Evolutionary conservation across 2,888 invertebrate genomes (phyloP), one percentile per base, ranked within the genome.

Genomic region (Hanleya hanleyi): DNA sequence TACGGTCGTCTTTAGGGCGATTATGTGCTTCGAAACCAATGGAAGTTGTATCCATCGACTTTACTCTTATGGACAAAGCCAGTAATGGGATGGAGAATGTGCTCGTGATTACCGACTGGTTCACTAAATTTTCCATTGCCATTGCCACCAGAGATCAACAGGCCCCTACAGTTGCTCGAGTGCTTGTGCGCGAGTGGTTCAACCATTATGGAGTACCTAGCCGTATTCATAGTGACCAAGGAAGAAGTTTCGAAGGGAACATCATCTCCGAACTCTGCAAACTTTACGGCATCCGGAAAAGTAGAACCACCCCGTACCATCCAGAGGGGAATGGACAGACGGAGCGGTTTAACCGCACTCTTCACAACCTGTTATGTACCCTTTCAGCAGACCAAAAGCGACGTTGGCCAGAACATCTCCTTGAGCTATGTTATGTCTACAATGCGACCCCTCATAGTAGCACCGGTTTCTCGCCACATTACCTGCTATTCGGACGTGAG

Each of bases 271-370:
- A n/a, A n/a, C n/a, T n/a, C n/a, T n/a, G n/a, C n/a, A n/a, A n/a
- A n/a, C n/a, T n/a, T n/a, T n/a, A n/a, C n/a, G n/a, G n/a, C n/a
- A n/a, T n/a, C n/a, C n/a, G n/a, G n/a, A n/a, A n/a, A n/a, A n/a
- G n/a, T n/a, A n/a, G 64, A 7, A 74, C 76, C n/a, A 76, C 67
- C 5, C 70, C 73, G n/a, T 76, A 76, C 38, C 74, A 74, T 32
- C 72, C 65, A 18, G 65, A 69, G 32, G 65, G 69, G 26, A 75
- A 75, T 41, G 36, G 64, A 26, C 64, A 65, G 26, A 69, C 64
- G 35, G 72, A 75, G 33, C 12, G 72, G 12, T 75, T 75, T 33
- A 75, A 73, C 33, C 9, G 72, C 18, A 75, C 75, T 3, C 29
- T 75, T 22, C 72, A 73, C 33, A 41, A 72, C 33, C 47, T 72